These are phyloP conservation scores for Aphelocoma californica DNA, from an alignment of 2,797 vertebrate species.

Conservation along the genomic window DNA sequence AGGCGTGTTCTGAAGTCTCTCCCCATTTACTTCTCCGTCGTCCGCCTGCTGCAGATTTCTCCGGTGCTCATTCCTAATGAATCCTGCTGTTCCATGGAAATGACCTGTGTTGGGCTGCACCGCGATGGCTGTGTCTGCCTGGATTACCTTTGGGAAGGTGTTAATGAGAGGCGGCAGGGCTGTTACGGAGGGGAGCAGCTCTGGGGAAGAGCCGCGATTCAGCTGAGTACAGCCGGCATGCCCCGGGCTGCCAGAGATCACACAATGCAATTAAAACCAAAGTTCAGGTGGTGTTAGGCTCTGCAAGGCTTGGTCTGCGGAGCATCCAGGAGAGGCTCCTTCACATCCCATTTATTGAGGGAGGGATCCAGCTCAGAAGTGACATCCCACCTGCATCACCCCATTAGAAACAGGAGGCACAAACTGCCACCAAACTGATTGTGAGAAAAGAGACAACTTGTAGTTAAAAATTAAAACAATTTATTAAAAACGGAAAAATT, in stretches of 20 bases:
- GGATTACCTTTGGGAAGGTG: constrained; percentile 17
- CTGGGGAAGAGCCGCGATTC: neutral
- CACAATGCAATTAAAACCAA: neutral
- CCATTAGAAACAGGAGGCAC: neutral
- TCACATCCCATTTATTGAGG: neutral
- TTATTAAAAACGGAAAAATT: too few relatives aligned
- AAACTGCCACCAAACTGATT: neutral
- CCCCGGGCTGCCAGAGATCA: neutral
- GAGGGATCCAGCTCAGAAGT: neutral
- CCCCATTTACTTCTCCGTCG: neutral
- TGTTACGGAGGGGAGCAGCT: neutral
- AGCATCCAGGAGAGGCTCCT: neutral
- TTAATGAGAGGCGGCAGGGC: constrained; percentile 2
- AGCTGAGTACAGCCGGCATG: neutral
- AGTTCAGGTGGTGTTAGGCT: neutral
- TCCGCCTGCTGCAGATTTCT: neutral
- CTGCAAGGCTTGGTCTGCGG: neutral
- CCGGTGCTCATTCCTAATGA: neutral
- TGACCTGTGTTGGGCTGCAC: neutral
- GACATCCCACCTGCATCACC: neutral
- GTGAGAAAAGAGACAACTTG: too few relatives aligned
- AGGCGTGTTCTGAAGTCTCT: constrained; percentile 11
- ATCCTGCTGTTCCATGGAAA: neutral
- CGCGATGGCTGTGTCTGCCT: neutral
- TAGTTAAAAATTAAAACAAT: too few relatives aligned